phyloP scores from a whole-genome alignment of 2,113 vertebrate species.

The Fregetta grallaria region DNA sequence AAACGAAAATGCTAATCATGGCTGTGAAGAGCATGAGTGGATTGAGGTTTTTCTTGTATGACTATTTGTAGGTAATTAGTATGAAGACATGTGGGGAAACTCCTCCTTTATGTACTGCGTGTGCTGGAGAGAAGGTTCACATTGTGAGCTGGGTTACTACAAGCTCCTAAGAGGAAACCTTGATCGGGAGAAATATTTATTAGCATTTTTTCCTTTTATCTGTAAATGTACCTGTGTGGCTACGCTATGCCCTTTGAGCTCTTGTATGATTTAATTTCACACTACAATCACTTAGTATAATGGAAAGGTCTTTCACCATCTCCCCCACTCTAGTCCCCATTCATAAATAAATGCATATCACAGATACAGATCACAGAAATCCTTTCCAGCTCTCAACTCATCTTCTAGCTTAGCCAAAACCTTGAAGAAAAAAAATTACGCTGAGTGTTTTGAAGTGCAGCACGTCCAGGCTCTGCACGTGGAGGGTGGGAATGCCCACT shows the following conservation, averaged over 20 bases:
- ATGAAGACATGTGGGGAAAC: constrained; percentile 43
- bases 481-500: background rate
- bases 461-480: background rate
- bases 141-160: background rate
- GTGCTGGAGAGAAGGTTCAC: background rate
- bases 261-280: background rate
- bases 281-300: background rate
- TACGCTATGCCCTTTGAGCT: background rate
- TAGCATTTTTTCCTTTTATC: constrained; percentile 30
- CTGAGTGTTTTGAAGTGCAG: background rate
- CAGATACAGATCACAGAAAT: background rate
- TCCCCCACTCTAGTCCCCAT: background rate
- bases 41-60: constrained; percentile 39
- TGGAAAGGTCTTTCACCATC: background rate
- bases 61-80: constrained; percentile 48
- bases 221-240: background rate
- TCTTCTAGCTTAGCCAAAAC: background rate
- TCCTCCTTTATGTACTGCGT: background rate
- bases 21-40: constrained; percentile 31
- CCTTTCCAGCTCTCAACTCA: background rate
- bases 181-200: background rate
- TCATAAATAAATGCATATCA: constrained; percentile 32
- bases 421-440: background rate
- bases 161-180: constrained; percentile 21
- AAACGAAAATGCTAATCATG: constrained; percentile 19